A percentile compares a stretch with the other conserved stretches of the same genome.
These are phyloP conservation scores for Leucopternis melanops DNA, from an alignment of 2,113 vertebrate genomes.

Conservation along the genomic window DNA sequence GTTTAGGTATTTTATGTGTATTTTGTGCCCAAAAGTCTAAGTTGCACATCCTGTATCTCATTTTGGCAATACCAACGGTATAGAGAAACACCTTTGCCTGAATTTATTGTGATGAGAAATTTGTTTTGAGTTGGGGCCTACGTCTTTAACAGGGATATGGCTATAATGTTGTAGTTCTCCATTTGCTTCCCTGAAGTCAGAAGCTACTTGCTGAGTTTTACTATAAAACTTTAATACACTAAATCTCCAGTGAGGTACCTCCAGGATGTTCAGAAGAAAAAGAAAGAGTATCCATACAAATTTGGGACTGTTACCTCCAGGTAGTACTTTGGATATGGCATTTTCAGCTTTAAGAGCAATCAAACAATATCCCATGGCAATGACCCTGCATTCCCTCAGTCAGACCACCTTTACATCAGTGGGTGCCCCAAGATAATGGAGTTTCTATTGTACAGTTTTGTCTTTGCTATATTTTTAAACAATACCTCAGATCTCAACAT, in stretches of 20 bases:
- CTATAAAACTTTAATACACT: not conserved
- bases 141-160: not conserved
- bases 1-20: not conserved
- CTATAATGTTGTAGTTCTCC: not conserved
- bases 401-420: not conserved
- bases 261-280: not conserved
- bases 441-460: not conserved
- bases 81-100: not conserved
- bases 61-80: not conserved
- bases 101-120: not conserved
- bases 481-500: not conserved
- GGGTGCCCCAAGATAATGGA: fast-evolving
- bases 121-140: not conserved
- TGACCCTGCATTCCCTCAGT: not conserved
- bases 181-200: not conserved
- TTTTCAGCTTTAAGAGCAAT: not conserved
- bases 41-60: not conserved
- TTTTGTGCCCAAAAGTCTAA: not conserved
- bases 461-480: not conserved
- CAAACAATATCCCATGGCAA: not conserved
- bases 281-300: not conserved
- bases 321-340: not conserved
- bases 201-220: not conserved
- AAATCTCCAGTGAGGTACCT: not conserved
- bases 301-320: not conserved